Evolutionary conservation across 1,140 invertebrate genomes (phyloP), one percentile per base, ranked within the genome.

Genomic region (Zaprionus vittiger): DNA sequence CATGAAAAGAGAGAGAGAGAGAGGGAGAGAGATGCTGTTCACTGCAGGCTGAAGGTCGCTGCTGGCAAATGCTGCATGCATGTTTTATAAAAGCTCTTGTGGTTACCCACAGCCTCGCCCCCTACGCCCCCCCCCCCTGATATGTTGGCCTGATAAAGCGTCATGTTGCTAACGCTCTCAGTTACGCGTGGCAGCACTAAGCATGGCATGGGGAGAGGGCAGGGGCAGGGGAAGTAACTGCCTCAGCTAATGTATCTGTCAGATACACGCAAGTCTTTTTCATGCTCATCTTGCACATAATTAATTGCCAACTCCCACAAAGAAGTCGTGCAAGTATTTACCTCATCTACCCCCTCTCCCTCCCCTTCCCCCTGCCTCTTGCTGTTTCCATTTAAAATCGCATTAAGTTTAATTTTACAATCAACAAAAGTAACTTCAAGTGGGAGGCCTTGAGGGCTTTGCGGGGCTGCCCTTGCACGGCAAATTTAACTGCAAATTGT

Each of bases 31-130:
- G 41, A 44, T 81, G 75, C 37, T 34, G 31, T 34, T 34, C 38
- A 47, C 62, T 69, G 67, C 62, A 77, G 49, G 72, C 81, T 84
- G 85, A 89, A 89, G 84, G 84, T 90, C 84, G 84, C 55, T 79
- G 69, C 28, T 28, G 28, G 54, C 49, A 63, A 77, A 77, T 83
- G 83, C 77, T 78, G 79, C 73, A 57, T 80, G 80, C 73, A 83
- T 87, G 70, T 74, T 83, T 78, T 57, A 56, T 63, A 83, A 83
- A 76, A 69, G 73, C 84, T 83, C 38, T 78, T 77, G 71, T 47
- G 65, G 71, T 68, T 67, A 14, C 17, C n/a, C n/a, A 7, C n/a
- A 7, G 41, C 17, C 11, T 5, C 20, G 7, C 6, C 47, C 20
- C 20, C 47, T 12, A 11, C 47, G n/a, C 20, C 20, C 5, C 44